Evolutionary conservation across 2,113 vertebrate species (phyloP), one percentile per base, ranked within the genome.

Genomic region (western clawed frog (Xenopus tropicalis)): DNA sequence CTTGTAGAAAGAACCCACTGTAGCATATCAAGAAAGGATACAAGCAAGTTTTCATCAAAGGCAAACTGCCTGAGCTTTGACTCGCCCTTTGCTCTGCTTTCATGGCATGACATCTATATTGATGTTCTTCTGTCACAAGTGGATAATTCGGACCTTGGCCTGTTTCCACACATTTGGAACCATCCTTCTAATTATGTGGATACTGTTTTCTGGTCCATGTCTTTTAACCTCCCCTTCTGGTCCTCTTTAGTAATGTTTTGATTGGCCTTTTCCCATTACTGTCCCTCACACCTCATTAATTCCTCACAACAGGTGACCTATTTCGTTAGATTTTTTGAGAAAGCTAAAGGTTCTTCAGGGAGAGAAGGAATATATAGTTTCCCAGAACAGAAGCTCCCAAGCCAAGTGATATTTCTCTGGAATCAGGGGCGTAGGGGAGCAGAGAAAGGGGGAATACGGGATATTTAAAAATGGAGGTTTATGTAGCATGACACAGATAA

Each of bases 81-180:
- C 85, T 79, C 58, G 70, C 81, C 85, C 83, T 87, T 91, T 90
- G 90, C 89, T 86, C 91, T 83, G 88, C 81, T 81, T 89, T 86
- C 83, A 83, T 74, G 43, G 83, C 74, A 81, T 74, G 68, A 84
- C 85, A 83, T 83, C 54, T 80, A 82, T 69, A 85, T 90, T 86
- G 74, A 85, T 88, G 89, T 85, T 80, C 82, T 85, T 79, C 80
- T 80, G 94, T 96, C 95, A 95, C 94, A 90, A 37, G 90, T 92
- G 86, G 71, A 72, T 91, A 87, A 89, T 77, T 88, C 82, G 94
- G 93, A 97, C 95, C 91, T 97, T 97, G 94, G 87, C 82, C 87
- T 83, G 78, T 88, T 80, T 85, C 87, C 84, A 88, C 87, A 89
- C 84, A 21, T 85, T 85, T 65, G 64, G 84, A 82, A 63, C 71